Percentiles rank a stretch among this genome's conserved stretches.
These are phyloP conservation scores for Urosaurus nigricauda DNA, from an alignment of 2,797 vertebrate genomes.

Conservation along the genomic window DNA sequence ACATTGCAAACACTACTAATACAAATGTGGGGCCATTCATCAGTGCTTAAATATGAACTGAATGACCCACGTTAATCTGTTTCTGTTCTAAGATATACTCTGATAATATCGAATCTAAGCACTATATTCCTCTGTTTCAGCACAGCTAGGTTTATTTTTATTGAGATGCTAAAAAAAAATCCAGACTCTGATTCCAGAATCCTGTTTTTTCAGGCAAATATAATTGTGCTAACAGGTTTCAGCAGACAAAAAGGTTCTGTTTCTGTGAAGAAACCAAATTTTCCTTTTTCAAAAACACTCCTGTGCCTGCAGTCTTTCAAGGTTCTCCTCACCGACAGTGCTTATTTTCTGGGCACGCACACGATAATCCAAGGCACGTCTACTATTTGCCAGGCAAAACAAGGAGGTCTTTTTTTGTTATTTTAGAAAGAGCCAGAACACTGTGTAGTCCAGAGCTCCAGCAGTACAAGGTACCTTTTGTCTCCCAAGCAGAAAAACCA, in stretches of 20 bases:
- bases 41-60: not conserved
- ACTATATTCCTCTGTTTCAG: not conserved
- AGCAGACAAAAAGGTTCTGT: too few species aligned
- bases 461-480: fast-evolving
- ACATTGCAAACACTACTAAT: not conserved
- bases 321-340: not conserved
- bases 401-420: not conserved
- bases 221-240: too few species aligned
- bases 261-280: not conserved
- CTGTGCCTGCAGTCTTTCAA: not conserved
- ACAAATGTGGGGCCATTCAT: not conserved
- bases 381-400: not conserved
- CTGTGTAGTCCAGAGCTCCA: fast-evolving
- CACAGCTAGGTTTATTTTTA: not conserved
- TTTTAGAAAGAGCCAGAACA: not conserved
- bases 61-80: not conserved
- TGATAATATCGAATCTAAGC: not conserved
- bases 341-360: not conserved
- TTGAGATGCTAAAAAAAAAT: not conserved
- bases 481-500: fast-evolving
- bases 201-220: not conserved
- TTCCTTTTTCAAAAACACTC: not conserved
- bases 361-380: not conserved
- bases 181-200: not conserved
- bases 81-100: not conserved